A percentile compares a stretch with the other conserved stretches of the same genome.
phyloP scores from a whole-genome alignment of 2,113 vertebrate genomes.

The Cryptotis parvus region DNA sequence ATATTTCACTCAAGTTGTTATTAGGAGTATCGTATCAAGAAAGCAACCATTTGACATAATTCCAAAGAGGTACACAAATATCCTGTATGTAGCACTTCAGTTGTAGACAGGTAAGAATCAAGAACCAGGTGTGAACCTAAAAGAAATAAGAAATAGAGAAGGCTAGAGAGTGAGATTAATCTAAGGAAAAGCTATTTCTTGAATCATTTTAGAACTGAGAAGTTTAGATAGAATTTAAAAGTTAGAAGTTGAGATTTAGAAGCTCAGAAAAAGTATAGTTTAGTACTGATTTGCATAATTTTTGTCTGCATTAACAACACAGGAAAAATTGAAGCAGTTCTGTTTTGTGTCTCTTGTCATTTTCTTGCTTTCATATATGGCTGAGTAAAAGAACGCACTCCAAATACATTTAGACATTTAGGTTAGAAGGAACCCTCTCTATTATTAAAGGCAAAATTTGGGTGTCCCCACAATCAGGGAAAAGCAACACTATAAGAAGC shows the following conservation, averaged over 20 bases:
- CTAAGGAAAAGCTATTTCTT: background rate
- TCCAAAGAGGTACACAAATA: background rate
- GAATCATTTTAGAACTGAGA: background rate
- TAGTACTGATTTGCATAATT: background rate
- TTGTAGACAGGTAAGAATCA: background rate
- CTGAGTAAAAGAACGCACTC: background rate
- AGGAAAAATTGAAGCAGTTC: background rate
- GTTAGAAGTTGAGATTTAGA: too few relatives aligned
- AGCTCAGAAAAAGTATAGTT: background rate
- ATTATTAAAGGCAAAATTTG: background rate
- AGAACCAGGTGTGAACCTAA: too few relatives aligned
- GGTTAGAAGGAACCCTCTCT: background rate
- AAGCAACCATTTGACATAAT: background rate
- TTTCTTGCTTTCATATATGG: background rate
- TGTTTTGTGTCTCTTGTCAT: background rate
- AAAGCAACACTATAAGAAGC: background rate
- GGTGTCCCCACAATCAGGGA: background rate
- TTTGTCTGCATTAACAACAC: background rate
- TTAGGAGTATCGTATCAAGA: background rate
- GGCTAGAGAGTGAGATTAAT: background rate
- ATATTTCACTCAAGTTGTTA: conserved; percentile 3
- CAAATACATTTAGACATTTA: background rate
- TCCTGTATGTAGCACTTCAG: background rate
- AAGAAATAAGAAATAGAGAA: background rate
- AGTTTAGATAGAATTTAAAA: too few relatives aligned